Evolutionary conservation across 2,888 invertebrate genomes (phyloP).

Genomic region (Papilio protenor): DNA sequence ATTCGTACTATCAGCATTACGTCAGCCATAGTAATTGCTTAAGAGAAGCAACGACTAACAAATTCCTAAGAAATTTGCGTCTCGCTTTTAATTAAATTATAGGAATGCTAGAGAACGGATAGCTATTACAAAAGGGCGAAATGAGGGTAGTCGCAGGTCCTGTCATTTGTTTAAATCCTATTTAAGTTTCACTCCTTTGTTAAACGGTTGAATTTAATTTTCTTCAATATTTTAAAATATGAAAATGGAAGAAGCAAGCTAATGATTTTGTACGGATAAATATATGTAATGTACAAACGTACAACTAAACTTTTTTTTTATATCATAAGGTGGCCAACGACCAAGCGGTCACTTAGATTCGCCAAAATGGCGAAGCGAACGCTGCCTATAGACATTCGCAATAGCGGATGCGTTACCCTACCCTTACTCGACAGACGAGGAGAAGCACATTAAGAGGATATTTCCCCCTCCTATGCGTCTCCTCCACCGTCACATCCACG

Average conservation of each 20-base stretch:
- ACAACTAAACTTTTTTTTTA: too few species aligned
- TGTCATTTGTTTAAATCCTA: slow-evolving; percentile 4
- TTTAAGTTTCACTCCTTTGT: slow-evolving; percentile 5
- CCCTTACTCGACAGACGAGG: too few species aligned
- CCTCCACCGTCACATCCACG: too few species aligned
- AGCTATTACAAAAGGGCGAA: slow-evolving; percentile 34
- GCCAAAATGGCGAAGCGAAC: too few species aligned
- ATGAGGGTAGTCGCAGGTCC: slow-evolving; percentile 6
- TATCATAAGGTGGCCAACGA: too few species aligned
- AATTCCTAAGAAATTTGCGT: slow-evolving; percentile 38
- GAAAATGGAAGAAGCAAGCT: neutral
- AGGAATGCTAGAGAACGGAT: slow-evolving; percentile 36
- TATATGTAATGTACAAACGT: too few species aligned
- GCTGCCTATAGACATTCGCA: too few species aligned
- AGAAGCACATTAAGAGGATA: too few species aligned
- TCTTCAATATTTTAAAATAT: neutral
- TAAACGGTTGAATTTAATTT: neutral
- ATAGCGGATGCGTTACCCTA: too few species aligned
- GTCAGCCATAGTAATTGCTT: slow-evolving; percentile 26
- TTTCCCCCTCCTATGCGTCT: too few species aligned
- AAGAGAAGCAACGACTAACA: slow-evolving; percentile 29
- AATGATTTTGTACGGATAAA: too few species aligned
- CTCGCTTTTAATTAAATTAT: slow-evolving; percentile 39
- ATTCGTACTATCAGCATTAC: slow-evolving; percentile 23
- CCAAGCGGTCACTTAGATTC: too few species aligned